Percentiles rank a stretch among this genome's conserved stretches.
Evolutionary conservation across 2,113 vertebrate species (phyloP).

Genomic region (Chrysemys picta): DNA sequence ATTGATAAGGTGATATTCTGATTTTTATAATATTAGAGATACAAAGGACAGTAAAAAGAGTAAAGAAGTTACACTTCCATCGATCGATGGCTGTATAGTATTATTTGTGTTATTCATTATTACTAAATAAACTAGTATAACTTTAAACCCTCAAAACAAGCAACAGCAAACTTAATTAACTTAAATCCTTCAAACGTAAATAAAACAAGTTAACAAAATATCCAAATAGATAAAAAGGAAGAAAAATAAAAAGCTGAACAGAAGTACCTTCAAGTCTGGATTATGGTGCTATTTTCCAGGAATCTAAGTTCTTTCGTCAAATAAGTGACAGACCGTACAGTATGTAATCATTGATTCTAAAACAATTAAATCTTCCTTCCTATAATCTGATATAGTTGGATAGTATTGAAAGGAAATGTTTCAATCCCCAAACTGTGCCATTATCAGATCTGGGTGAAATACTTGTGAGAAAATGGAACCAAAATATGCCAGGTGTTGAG

Average conservation of each 20-base stretch:
- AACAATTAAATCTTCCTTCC: neutral
- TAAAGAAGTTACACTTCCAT: accelerated
- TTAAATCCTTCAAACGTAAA: neutral
- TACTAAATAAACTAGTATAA: neutral
- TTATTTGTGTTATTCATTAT: neutral
- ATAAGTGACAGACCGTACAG: neutral
- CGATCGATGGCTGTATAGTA: neutral
- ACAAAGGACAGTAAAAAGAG: neutral
- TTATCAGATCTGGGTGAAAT: neutral
- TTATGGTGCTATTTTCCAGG: neutral
- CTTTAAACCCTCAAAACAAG: neutral
- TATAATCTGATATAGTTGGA: neutral
- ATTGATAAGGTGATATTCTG: neutral
- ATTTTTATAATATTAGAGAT: neutral
- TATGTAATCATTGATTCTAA: neutral
- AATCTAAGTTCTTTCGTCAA: neutral
- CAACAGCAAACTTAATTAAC: neutral
- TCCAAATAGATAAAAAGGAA: neutral
- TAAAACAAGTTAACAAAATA: neutral
- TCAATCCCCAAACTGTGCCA: neutral
- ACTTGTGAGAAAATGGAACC: neutral
- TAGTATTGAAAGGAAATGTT: neutral
- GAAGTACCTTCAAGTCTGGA: neutral
- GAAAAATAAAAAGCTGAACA: neutral
- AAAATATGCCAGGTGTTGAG: neutral